Evolutionary conservation across 2,888 invertebrate genomes (phyloP).

Genomic region (Aporophyla lueneburgensis): DNA sequence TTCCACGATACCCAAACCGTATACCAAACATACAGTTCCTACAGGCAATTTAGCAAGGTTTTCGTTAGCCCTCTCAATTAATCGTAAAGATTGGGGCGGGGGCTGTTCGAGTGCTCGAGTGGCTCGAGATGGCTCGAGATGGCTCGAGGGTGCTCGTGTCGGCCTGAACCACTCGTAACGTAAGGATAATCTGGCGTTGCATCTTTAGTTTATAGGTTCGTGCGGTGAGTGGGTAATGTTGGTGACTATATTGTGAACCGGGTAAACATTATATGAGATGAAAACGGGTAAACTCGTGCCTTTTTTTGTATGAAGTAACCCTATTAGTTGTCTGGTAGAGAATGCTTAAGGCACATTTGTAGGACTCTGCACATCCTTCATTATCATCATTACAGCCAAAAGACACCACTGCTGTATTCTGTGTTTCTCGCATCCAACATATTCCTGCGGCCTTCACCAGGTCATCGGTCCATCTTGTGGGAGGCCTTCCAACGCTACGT

Average conservation of each 20-base stretch:
- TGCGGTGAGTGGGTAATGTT: constrained; percentile 24
- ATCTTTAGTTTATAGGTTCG: constrained; percentile 63
- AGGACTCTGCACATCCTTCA: too few species aligned
- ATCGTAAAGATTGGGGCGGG: constrained; percentile 76
- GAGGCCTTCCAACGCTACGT: too few species aligned
- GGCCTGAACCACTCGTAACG: constrained; percentile 67
- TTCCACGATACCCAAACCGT: not conserved
- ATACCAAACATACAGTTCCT: constrained; percentile 65
- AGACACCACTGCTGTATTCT: too few species aligned
- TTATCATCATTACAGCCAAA: too few species aligned
- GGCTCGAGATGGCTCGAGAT: constrained; percentile 61
- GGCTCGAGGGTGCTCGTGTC: constrained; percentile 68
- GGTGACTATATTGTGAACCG: constrained; percentile 11
- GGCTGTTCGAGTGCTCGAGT: constrained; percentile 63
- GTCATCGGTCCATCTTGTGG: too few species aligned
- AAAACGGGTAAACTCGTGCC: not conserved
- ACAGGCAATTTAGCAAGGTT: constrained; percentile 77
- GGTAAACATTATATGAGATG: not conserved
- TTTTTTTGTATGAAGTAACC: too few species aligned
- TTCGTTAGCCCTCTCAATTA: constrained; percentile 81
- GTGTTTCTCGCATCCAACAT: too few species aligned
- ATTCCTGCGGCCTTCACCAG: too few species aligned
- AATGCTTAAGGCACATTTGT: too few species aligned
- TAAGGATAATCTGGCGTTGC: constrained; percentile 67
- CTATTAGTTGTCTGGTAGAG: too few species aligned